Evolutionary conservation across 2,113 vertebrate genomes (phyloP).

Genomic region (Heterocephalus glaber): DNA sequence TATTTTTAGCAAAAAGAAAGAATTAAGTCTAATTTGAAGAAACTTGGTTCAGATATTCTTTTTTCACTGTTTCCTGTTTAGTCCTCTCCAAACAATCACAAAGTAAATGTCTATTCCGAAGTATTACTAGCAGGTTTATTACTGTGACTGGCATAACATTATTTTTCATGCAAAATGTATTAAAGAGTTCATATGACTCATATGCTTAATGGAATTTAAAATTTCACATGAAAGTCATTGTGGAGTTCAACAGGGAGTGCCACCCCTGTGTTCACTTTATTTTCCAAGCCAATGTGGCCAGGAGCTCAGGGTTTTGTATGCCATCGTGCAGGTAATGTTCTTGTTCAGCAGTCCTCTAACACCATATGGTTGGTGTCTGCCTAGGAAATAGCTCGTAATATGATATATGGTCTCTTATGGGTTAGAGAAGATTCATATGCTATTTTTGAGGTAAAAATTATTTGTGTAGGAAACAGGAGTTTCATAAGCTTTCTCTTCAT

Average conservation of each 20-base stretch:
- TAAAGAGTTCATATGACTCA: neutral
- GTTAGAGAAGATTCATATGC: neutral
- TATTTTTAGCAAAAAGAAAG: neutral
- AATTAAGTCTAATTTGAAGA: constrained; percentile 24
- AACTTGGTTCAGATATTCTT: neutral
- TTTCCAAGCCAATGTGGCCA: neutral
- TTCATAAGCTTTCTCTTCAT: neutral
- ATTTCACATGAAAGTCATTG: constrained; percentile 15
- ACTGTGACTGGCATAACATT: neutral
- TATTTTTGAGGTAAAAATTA: constrained; percentile 44
- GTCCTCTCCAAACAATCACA: neutral
- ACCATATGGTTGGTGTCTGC: constrained; percentile 20
- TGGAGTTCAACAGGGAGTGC: neutral
- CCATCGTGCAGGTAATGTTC: neutral
- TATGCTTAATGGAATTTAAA: constrained; percentile 36
- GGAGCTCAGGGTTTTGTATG: neutral
- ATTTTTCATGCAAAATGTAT: constrained; percentile 23
- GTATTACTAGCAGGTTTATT: neutral
- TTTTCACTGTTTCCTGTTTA: neutral
- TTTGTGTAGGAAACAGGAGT: constrained; percentile 1
- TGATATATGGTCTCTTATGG: neutral
- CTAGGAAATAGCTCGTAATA: neutral
- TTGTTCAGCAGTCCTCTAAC: neutral
- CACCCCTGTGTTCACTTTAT: neutral
- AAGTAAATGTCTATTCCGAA: neutral